Evolutionary conservation across 2,113 vertebrate genomes (phyloP).

Genomic region (Excalfactoria chinensis): DNA sequence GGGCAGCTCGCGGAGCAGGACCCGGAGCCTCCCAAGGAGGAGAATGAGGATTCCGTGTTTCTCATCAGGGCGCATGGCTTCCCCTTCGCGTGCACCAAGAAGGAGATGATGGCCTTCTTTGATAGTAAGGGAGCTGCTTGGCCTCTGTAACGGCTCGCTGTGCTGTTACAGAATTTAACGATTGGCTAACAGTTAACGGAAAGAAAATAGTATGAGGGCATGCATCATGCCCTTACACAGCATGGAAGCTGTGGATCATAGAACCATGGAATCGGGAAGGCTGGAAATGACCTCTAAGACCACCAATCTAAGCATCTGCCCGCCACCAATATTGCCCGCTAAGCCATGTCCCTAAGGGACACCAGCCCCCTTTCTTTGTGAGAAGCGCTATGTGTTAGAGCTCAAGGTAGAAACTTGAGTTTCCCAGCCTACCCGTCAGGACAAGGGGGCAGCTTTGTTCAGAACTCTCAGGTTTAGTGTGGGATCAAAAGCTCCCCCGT

Average conservation of each 20-base stretch:
- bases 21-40: background rate
- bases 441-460: fast-evolving
- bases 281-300: too few relatives aligned
- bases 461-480: background rate
- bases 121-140: slow-evolving; percentile 79
- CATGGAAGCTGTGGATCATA: background rate
- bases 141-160: fast-evolving
- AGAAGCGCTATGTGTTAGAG: fast-evolving
- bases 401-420: fast-evolving
- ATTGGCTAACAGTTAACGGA: too few relatives aligned
- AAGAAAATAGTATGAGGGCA: background rate
- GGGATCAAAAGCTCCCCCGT: fast-evolving
- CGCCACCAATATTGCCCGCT: too few relatives aligned
- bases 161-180: background rate
- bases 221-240: fast-evolving
- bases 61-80: slow-evolving; percentile 90
- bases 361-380: fast-evolving
- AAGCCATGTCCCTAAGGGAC: too few relatives aligned
- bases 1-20: slow-evolving; percentile 80
- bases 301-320: too few relatives aligned
- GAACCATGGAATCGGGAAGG: background rate
- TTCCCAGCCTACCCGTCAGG: fast-evolving
- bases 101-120: slow-evolving; percentile 92
- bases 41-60: slow-evolving; percentile 76
- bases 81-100: slow-evolving; percentile 86